Conservation (phyloP, 2,888 invertebrate genomes). For the Spodoptera picta region DNA sequence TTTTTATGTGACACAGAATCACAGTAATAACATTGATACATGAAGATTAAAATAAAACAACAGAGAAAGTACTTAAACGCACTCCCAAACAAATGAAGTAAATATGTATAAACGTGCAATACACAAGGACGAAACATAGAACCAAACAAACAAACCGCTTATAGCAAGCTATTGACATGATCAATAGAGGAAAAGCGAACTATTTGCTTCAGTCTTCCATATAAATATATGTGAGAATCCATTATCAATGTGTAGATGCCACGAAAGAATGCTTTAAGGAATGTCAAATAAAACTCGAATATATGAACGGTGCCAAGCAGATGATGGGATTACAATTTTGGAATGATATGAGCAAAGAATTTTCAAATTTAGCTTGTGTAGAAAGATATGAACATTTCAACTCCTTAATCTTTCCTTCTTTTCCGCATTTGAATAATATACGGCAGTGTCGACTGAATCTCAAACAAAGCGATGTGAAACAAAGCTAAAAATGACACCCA, state of each 20-base stretch:
- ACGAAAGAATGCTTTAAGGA: conserved; percentile 71
- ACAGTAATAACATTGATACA: not conserved
- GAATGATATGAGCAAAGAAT: conserved; percentile 33
- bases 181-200: conserved; percentile 81
- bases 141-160: conserved; percentile 69
- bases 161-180: conserved; percentile 77
- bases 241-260: conserved; percentile 67
- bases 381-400: conserved; percentile 2
- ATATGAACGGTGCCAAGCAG: conserved; percentile 36
- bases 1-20: not conserved
- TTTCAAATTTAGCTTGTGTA: conserved; percentile 24
- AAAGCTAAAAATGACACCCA: conserved; percentile 24
- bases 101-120: conserved; percentile 35
- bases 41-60: not conserved
- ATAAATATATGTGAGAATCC: conserved; percentile 63
- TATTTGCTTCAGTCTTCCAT: conserved; percentile 75
- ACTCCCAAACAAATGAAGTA: not conserved
- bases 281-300: conserved; percentile 70
- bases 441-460: conserved; percentile 2
- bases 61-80: not conserved
- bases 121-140: conserved; percentile 39
- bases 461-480: conserved; percentile 12
- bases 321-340: conserved; percentile 19
- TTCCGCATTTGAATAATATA: conserved; percentile 16
- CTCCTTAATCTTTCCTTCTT: not conserved